phyloP scores from a whole-genome alignment of 2,113 vertebrate genomes.

The Eolophus roseicapilla region DNA sequence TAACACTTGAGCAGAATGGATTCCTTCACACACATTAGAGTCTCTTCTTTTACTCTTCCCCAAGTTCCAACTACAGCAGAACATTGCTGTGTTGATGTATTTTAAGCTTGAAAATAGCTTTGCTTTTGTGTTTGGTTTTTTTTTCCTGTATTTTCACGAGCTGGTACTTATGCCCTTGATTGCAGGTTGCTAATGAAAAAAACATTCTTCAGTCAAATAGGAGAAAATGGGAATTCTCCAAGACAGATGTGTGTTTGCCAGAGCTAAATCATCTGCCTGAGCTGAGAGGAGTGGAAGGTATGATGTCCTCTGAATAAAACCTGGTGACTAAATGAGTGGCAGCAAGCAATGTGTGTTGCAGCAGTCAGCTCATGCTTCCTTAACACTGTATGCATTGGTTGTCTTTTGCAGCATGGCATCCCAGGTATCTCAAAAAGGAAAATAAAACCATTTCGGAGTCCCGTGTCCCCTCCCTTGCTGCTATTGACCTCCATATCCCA shows the following conservation, averaged over 20 bases:
- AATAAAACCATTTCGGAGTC: constrained; percentile 68
- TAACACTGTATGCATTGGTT: not conserved
- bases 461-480: constrained; percentile 75
- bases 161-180: not conserved
- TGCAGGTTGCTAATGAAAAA: constrained; percentile 73
- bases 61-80: not conserved
- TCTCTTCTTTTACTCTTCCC: not conserved
- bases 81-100: not conserved
- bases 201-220: constrained; percentile 60
- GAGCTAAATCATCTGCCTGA: constrained; percentile 76
- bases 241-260: constrained; percentile 71
- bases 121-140: no score
- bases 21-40: not conserved
- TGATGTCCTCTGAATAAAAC: not conserved
- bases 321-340: not conserved
- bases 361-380: not conserved
- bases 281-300: constrained; percentile 73
- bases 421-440: constrained; percentile 72
- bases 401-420: constrained; percentile 59
- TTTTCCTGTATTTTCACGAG: not conserved
- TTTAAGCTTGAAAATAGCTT: not conserved
- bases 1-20: not conserved
- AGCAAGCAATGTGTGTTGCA: not conserved
- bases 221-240: constrained; percentile 72
- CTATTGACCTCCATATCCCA: constrained; percentile 66